A percentile compares a stretch with the other conserved stretches of the same genome.
These are phyloP conservation scores for Stenoptilia bipunctidactyla DNA, from an alignment of 2,888 invertebrate genomes.

Conservation along the genomic window DNA sequence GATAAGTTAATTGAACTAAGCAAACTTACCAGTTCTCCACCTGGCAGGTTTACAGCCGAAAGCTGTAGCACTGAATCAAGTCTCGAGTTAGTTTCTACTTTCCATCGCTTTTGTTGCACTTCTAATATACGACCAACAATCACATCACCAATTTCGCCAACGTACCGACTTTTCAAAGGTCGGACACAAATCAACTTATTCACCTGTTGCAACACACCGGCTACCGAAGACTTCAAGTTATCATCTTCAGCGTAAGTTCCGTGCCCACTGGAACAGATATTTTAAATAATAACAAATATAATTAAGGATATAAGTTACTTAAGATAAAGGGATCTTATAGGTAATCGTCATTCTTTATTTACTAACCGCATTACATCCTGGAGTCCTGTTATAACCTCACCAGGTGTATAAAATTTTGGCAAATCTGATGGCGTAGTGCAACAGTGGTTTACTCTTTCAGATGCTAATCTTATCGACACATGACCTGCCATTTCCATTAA, in stretches of 20 bases:
- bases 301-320: not conserved
- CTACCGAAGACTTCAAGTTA: slow-evolving; percentile 90
- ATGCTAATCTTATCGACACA: slow-evolving; percentile 75
- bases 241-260: slow-evolving; percentile 93
- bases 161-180: slow-evolving; percentile 91
- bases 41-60: slow-evolving; percentile 97
- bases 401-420: slow-evolving; percentile 85
- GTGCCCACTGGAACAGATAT: slow-evolving; percentile 90
- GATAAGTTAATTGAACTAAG: too few species aligned
- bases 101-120: slow-evolving; percentile 95
- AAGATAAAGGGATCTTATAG: too few species aligned
- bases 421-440: slow-evolving; percentile 67
- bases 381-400: slow-evolving; percentile 87
- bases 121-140: slow-evolving; percentile 95
- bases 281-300: slow-evolving; percentile 5
- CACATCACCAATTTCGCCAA: slow-evolving; percentile 96
- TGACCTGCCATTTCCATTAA: slow-evolving; percentile 70
- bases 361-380: slow-evolving; percentile 86
- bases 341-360: not conserved
- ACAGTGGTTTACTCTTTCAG: slow-evolving; percentile 74
- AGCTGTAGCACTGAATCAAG: slow-evolving; percentile 88
- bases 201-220: slow-evolving; percentile 93
- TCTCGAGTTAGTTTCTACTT: slow-evolving; percentile 93
- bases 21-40: slow-evolving; percentile 89
- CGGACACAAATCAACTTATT: slow-evolving; percentile 94